Conservation (phyloP, 2,888 invertebrate genomes). For the Teinopalpus imperialis region DNA sequence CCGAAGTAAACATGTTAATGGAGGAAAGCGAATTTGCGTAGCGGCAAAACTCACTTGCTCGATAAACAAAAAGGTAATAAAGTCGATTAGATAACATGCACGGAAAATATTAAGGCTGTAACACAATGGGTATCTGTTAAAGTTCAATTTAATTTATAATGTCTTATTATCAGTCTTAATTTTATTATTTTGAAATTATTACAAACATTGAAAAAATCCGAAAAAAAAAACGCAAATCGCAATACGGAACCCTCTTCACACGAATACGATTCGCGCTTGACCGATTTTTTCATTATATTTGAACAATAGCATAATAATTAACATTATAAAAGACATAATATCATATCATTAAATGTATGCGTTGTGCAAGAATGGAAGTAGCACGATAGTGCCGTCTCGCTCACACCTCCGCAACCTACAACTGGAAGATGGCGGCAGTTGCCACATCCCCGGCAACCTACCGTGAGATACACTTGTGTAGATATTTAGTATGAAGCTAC, state of each 20-base stretch:
- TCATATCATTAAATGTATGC: too few relatives aligned
- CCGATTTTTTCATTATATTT: too few relatives aligned
- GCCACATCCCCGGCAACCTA: slow-evolving; percentile 2
- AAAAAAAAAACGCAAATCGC: too few relatives aligned
- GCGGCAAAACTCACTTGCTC: not conserved
- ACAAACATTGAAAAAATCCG: too few relatives aligned
- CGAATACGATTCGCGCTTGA: too few relatives aligned
- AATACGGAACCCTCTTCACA: too few relatives aligned
- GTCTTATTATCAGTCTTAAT: too few relatives aligned
- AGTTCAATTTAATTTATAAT: too few relatives aligned
- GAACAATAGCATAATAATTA: too few relatives aligned
- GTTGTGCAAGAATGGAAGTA: too few relatives aligned
- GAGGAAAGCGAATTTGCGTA: slow-evolving; percentile 4
- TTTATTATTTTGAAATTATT: too few relatives aligned
- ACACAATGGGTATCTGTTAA: not conserved
- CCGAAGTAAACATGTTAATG: not conserved
- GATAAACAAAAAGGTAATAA: slow-evolving; percentile 9
- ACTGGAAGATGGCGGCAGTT: slow-evolving; percentile 9
- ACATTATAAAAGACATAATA: too few relatives aligned
- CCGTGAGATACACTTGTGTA: slow-evolving; percentile 9
- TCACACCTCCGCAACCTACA: not conserved
- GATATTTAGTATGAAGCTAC: slow-evolving; percentile 4
- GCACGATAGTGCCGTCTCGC: not conserved
- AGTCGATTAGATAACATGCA: slow-evolving; percentile 18
- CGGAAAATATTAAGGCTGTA: not conserved